Evolutionary conservation across 2,888 invertebrate genomes (phyloP).

Genomic region (Rhingia rostrata): DNA sequence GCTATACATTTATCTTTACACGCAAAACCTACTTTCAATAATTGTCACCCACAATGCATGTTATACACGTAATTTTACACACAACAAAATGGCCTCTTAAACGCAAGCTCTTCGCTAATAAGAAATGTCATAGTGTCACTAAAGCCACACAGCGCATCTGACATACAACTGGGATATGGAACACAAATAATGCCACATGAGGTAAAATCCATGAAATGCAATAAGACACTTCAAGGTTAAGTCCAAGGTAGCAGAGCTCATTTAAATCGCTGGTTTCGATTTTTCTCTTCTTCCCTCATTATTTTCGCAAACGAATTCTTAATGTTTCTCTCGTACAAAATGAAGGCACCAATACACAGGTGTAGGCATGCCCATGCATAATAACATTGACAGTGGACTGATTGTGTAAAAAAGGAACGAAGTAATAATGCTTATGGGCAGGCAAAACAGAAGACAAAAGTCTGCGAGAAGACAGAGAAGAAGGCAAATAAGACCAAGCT

Average conservation of each 20-base stretch:
- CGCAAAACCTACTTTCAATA: too few relatives aligned
- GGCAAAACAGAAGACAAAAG: constrained; percentile 8
- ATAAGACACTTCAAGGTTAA: constrained; percentile 58
- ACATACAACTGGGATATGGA: constrained; percentile 13
- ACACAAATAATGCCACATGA: constrained; percentile 7
- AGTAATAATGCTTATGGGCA: constrained; percentile 30
- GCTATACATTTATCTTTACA: too few relatives aligned
- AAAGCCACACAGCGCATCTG: neutral
- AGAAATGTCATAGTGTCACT: neutral
- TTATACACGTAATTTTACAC: neutral
- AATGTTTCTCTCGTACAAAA: neutral
- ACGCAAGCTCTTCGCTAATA: neutral
- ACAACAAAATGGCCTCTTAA: neutral
- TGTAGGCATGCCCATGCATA: constrained; percentile 28
- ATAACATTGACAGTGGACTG: constrained; percentile 9
- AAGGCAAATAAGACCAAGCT: constrained; percentile 43
- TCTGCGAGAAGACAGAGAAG: constrained; percentile 4
- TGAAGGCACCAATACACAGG: constrained; percentile 3
- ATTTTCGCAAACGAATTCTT: constrained; percentile 46
- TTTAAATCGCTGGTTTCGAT: constrained; percentile 36
- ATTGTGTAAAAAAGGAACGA: constrained; percentile 66
- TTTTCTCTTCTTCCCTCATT: constrained; percentile 36
- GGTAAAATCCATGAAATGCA: constrained; percentile 35
- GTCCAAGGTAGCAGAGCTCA: constrained; percentile 40
- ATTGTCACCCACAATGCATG: neutral